A percentile compares a stretch with the other conserved stretches of the same genome.
phyloP scores from a whole-genome alignment of 2,113 vertebrate species.

The Anoura caudifer region DNA sequence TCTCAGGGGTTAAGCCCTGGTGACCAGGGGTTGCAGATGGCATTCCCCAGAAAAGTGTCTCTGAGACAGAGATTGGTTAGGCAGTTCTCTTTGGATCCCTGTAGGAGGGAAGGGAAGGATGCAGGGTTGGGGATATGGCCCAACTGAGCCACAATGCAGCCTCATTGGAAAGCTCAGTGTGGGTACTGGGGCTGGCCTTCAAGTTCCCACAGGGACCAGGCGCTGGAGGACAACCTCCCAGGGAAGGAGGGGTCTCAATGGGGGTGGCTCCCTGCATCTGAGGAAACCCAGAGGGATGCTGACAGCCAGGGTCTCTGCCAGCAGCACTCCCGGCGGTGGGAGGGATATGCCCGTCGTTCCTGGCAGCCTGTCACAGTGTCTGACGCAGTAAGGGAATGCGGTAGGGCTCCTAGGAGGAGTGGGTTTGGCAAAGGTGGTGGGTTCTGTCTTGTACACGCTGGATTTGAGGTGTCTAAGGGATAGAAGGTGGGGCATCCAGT shows the following conservation, averaged over 20 bases:
- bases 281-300: neutral
- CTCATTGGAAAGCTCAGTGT: neutral
- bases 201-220: rapidly evolving
- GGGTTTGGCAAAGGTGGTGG: neutral
- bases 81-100: neutral
- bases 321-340: too few species aligned
- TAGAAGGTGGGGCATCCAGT: neutral
- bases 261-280: neutral
- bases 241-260: neutral
- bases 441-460: neutral
- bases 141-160: neutral
- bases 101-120: neutral
- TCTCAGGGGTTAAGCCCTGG: neutral
- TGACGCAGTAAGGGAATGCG: neutral
- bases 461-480: neutral
- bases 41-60: neutral
- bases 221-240: neutral
- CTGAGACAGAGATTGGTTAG: neutral
- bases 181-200: neutral
- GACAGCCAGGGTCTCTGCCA: neutral
- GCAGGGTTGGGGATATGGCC: neutral
- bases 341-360: neutral
- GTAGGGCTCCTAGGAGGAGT: neutral
- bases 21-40: neutral
- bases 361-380: rapidly evolving